phyloP scores from a whole-genome alignment of 2,113 vertebrate species.

The Mixornis gularis region DNA sequence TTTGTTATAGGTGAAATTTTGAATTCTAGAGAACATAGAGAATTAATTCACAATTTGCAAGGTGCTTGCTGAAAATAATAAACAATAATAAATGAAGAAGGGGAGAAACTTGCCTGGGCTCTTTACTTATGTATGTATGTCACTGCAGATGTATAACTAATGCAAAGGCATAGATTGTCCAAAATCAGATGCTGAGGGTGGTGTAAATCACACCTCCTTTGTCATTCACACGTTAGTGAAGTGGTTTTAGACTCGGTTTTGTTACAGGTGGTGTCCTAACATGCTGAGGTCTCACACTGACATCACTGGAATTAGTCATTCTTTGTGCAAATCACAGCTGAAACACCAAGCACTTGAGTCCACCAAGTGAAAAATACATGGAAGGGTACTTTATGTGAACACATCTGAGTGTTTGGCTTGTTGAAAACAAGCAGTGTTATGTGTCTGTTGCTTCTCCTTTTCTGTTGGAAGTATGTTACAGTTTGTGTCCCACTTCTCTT shows the following conservation, averaged over 20 bases:
- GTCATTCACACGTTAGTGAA: rapidly evolving
- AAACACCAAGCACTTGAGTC: background rate
- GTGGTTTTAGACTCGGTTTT: background rate
- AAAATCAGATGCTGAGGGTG: background rate
- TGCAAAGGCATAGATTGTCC: rapidly evolving
- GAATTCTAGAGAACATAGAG: background rate
- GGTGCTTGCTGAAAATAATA: background rate
- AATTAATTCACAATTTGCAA: background rate
- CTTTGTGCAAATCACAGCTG: background rate
- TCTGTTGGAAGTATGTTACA: background rate
- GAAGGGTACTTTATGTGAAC: background rate
- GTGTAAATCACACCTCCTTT: background rate
- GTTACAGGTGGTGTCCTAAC: rapidly evolving
- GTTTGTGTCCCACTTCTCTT: background rate
- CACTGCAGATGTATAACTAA: background rate
- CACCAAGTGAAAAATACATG: background rate
- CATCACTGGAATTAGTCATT: background rate
- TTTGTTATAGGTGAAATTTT: background rate
- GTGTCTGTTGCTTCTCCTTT: background rate
- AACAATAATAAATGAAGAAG: background rate
- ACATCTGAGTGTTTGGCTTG: background rate
- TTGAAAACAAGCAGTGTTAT: background rate
- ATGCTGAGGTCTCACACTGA: background rate
- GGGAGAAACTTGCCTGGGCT: background rate
- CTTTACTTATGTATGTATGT: rapidly evolving